These are phyloP conservation scores for Trogon surrucura DNA, from an alignment of 2,113 vertebrate species.

Conservation along the genomic window DNA sequence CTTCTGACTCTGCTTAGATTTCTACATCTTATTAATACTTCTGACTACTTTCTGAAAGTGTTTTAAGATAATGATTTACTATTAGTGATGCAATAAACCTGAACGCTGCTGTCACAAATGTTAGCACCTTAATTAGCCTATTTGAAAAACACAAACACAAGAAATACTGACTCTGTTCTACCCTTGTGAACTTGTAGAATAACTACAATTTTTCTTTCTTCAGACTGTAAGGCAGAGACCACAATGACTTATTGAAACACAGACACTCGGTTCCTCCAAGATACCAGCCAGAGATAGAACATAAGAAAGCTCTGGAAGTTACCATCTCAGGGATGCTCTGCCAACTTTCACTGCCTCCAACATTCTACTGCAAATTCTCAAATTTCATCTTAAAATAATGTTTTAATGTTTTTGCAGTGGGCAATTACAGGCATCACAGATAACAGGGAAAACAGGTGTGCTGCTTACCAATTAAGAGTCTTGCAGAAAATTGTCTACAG, in stretches of 20 bases:
- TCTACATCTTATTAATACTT: not conserved
- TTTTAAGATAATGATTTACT: not conserved
- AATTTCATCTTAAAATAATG: constrained; percentile 41
- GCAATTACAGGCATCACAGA: constrained; percentile 60
- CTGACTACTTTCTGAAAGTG: not conserved
- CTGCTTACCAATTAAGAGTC: constrained; percentile 32
- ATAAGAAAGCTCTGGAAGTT: not conserved
- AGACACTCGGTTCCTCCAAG: not conserved
- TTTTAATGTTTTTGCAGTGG: constrained; percentile 27
- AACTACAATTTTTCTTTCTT: not conserved
- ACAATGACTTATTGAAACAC: not conserved
- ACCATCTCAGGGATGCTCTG: not conserved
- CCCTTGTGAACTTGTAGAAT: not conserved
- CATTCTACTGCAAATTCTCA: constrained; percentile 48
- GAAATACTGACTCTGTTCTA: not conserved
- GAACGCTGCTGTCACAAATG: not conserved
- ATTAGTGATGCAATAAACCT: not conserved
- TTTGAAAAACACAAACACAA: not conserved
- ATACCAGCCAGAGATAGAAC: not conserved
- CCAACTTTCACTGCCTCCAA: not conserved
- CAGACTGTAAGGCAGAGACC: not conserved
- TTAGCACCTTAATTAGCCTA: not conserved
- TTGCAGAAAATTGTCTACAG: constrained; percentile 46
- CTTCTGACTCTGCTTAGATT: not conserved
- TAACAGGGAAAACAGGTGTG: constrained; percentile 51